phyloP scores from a whole-genome alignment of 2,797 vertebrate species.

The Acridotheres tristis region DNA sequence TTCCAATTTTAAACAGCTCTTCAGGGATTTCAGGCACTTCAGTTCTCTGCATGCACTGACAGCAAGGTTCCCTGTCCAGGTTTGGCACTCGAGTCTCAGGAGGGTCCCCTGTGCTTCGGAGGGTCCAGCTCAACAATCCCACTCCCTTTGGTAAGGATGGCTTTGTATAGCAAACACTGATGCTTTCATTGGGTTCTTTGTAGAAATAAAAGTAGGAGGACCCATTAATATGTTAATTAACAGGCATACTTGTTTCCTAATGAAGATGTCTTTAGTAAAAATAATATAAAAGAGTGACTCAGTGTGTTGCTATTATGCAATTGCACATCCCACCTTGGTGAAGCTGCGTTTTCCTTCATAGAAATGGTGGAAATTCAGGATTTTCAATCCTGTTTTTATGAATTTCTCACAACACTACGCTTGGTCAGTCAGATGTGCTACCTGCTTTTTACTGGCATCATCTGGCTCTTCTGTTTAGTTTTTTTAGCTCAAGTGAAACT shows the following conservation, averaged over 20 bases:
- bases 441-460: neutral
- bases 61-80: slow-evolving; percentile 65
- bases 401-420: neutral
- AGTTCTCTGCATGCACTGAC: neutral
- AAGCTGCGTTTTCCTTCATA: neutral
- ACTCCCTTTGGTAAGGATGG: slow-evolving; percentile 83
- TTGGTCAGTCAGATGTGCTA: neutral
- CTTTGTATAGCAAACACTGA: neutral
- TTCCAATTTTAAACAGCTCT: neutral
- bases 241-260: neutral
- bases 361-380: neutral
- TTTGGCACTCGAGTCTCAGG: slow-evolving; percentile 89
- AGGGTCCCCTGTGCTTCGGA: slow-evolving; percentile 82
- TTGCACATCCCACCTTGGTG: neutral
- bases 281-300: neutral
- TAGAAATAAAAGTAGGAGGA: neutral
- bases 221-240: neutral
- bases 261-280: neutral
- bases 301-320: neutral
- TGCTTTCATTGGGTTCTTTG: neutral
- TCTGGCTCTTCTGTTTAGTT: neutral
- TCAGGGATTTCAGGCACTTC: neutral
- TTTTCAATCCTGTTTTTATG: neutral
- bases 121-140: slow-evolving; percentile 86
- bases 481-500: neutral